A percentile compares a stretch with the other conserved stretches of the same genome.
These are phyloP conservation scores for Tridacna gigas DNA, from an alignment of 2,888 invertebrate species.

Conservation along the genomic window DNA sequence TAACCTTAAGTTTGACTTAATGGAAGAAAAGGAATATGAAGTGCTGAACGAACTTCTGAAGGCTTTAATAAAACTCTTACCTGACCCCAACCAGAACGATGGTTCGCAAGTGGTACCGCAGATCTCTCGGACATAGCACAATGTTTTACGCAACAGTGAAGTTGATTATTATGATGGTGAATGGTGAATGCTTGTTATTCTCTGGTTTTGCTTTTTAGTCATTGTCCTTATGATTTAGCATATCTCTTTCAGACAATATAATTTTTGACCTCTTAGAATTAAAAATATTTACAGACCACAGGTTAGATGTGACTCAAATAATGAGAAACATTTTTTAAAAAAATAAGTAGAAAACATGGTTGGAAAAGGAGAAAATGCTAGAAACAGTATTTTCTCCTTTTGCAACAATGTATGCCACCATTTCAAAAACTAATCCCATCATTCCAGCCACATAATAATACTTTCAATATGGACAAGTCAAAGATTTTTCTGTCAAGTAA, in stretches of 20 bases:
- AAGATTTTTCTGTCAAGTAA: too few species aligned
- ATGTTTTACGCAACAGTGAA: background rate
- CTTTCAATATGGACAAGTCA: too few species aligned
- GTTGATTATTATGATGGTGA: background rate
- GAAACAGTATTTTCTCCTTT: too few species aligned
- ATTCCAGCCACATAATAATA: too few species aligned
- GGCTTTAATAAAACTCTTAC: constrained; percentile 77
- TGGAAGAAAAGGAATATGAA: constrained; percentile 98
- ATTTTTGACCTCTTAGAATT: background rate
- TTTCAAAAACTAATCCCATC: too few species aligned
- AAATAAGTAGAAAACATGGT: too few species aligned
- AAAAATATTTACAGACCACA: background rate
- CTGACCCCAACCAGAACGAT: constrained; percentile 78
- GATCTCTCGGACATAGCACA: constrained; percentile 63
- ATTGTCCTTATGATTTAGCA: background rate
- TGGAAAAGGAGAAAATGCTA: too few species aligned
- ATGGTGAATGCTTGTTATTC: background rate
- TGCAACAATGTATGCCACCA: too few species aligned
- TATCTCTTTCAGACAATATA: too few species aligned
- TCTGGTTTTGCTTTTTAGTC: background rate
- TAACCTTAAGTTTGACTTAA: constrained; percentile 94
- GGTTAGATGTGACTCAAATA: background rate
- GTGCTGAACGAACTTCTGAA: constrained; percentile 92
- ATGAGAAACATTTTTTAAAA: too few species aligned
- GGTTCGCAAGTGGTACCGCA: constrained; percentile 61